Evolutionary conservation across 1,140 invertebrate genomes (phyloP).

Genomic region (Pseudomyrmex pallidus): DNA sequence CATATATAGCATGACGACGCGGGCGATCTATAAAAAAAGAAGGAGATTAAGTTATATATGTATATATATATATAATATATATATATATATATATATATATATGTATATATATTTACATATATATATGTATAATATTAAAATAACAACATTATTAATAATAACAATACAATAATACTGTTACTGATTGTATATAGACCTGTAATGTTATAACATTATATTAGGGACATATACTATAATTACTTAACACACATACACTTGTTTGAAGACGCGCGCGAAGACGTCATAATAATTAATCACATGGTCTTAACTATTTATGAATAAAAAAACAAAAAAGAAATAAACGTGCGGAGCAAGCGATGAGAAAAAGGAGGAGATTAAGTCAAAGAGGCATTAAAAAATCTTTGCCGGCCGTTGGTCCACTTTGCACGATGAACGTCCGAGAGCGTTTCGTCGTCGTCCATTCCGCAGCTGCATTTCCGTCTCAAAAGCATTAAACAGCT

Average conservation of each 20-base stretch:
- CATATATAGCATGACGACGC: conserved; percentile 19
- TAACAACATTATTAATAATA: conserved; percentile 48
- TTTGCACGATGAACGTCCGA: not conserved
- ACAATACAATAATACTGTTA: conserved; percentile 75
- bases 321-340: conserved; percentile 15
- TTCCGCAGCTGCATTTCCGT: conserved; percentile 28
- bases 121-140: conserved; percentile 43
- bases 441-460: not conserved
- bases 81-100: conserved; percentile 42
- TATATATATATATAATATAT: conserved; percentile 41
- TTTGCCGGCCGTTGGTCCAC: conserved; percentile 1
- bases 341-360: conserved; percentile 18
- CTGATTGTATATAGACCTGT: conserved; percentile 82
- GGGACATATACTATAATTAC: conserved; percentile 59
- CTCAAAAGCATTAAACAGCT: conserved; percentile 10
- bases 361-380: conserved; percentile 11
- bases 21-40: conserved; percentile 17
- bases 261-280: not conserved
- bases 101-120: conserved; percentile 38
- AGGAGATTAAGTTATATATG: conserved; percentile 12
- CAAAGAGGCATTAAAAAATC: conserved; percentile 16
- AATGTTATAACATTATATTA: conserved; percentile 72
- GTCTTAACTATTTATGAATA: conserved; percentile 34
- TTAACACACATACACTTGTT: conserved; percentile 32
- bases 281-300: conserved; percentile 15